Evolutionary conservation across 2,888 invertebrate species (phyloP).

Genomic region (Arctia plantaginis): DNA sequence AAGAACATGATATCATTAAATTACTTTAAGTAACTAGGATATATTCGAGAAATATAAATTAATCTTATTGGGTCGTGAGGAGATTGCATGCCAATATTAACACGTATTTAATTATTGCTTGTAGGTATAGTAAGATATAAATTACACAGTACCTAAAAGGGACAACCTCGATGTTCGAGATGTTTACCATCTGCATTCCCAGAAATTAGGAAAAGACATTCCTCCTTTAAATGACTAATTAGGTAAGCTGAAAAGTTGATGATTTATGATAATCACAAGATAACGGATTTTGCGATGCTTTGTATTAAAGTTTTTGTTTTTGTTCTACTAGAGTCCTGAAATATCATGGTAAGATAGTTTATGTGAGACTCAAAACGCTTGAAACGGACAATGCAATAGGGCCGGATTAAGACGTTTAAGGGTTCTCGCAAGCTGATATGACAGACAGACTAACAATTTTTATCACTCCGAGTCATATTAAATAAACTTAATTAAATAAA

Average conservation of each 20-base stretch:
- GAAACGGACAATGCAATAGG: neutral
- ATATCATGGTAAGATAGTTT: too few species aligned
- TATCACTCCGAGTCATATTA: neutral
- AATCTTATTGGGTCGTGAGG: slow-evolving; percentile 7
- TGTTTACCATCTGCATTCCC: slow-evolving; percentile 5
- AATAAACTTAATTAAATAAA: neutral
- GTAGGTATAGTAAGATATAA: slow-evolving; percentile 22
- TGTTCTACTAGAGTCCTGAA: too few species aligned
- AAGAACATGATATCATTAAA: slow-evolving; percentile 20
- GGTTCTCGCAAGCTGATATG: too few species aligned
- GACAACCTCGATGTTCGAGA: neutral
- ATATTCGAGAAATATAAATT: slow-evolving; percentile 12
- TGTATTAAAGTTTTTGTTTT: too few species aligned
- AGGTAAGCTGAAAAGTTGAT: too few species aligned
- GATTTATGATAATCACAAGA: too few species aligned
- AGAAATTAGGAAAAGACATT: neutral
- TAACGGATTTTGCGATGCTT: too few species aligned
- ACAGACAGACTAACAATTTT: too few species aligned
- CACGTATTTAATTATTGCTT: neutral
- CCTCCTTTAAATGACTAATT: too few species aligned
- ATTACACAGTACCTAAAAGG: slow-evolving; percentile 21
- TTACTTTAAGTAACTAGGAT: slow-evolving; percentile 18
- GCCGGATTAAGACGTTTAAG: neutral
- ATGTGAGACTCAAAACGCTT: neutral
- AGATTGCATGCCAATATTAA: slow-evolving; percentile 4